phyloP scores from a whole-genome alignment of 2,888 invertebrate species.

The Drosophila testacea region DNA sequence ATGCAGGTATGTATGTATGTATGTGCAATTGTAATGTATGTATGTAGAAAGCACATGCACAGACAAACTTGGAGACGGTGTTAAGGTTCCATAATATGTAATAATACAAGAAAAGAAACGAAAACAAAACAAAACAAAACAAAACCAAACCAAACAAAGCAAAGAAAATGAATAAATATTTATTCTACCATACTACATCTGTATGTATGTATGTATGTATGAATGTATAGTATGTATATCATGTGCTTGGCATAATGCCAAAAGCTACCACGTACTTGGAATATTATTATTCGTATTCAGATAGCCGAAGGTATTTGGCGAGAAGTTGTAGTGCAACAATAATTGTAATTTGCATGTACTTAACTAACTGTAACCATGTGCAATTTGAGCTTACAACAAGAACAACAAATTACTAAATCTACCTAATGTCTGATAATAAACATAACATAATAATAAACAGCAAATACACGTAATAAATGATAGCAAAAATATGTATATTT shows the following conservation, averaged over 20 bases:
- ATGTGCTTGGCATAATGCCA: constrained; percentile 6
- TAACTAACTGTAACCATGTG: constrained; percentile 53
- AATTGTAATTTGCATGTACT: constrained; percentile 37
- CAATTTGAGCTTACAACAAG: constrained; percentile 67
- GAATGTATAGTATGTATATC: not conserved
- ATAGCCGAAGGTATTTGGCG: constrained; percentile 9
- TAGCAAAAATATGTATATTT: not conserved
- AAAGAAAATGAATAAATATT: not conserved
- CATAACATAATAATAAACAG: constrained; percentile 2
- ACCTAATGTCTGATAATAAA: constrained; percentile 19
- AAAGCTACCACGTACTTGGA: constrained; percentile 21
- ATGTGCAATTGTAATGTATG: constrained; percentile 2
- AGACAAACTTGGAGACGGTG: constrained; percentile 49
- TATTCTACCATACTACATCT: constrained; percentile 5
- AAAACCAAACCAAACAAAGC: constrained; percentile 8
- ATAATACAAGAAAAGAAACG: constrained; percentile 18
- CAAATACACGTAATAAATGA: not conserved
- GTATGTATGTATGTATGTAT: not conserved
- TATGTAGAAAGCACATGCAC: constrained; percentile 3
- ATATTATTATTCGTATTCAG: not conserved
- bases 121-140: constrained; percentile 8
- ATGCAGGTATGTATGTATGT: not conserved
- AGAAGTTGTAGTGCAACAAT: constrained; percentile 12
- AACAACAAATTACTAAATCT: constrained; percentile 17
- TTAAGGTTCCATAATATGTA: constrained; percentile 49